phyloP scores from a whole-genome alignment of 2,797 vertebrate species.

The Paramormyrops hopkinsi region DNA sequence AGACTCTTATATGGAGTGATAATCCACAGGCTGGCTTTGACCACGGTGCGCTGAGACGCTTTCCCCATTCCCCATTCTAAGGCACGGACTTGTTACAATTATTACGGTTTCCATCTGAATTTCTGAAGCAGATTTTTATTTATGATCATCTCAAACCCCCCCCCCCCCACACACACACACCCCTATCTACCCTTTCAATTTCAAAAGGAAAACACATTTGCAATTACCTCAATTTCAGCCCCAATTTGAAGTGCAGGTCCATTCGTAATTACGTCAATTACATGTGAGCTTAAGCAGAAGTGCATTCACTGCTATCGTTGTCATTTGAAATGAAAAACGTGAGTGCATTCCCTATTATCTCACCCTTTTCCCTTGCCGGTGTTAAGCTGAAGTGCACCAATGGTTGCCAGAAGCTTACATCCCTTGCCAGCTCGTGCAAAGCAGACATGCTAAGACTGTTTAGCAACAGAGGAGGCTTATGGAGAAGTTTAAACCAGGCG shows the following conservation, averaged over 20 bases:
- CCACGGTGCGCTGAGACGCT: background rate
- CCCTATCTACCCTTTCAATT: background rate
- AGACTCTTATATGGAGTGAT: background rate
- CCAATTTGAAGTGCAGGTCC: background rate
- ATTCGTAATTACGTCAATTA: background rate
- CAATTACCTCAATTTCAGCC: constrained; percentile 3
- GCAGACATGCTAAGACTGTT: constrained; percentile 55
- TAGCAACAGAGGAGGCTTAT: constrained; percentile 26
- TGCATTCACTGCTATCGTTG: constrained; percentile 45
- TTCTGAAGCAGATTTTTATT: background rate
- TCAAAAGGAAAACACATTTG: background rate
- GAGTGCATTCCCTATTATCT: constrained; percentile 49
- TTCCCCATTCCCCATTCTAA: background rate
- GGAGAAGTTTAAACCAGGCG: background rate
- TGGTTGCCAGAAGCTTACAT: constrained; percentile 30
- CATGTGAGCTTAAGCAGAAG: background rate
- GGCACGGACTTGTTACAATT: background rate
- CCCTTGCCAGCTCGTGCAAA: constrained; percentile 53
- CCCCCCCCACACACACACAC: background rate
- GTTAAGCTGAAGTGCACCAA: constrained; percentile 35
- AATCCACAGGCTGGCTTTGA: background rate
- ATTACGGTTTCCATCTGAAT: background rate
- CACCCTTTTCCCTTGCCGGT: background rate
- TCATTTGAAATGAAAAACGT: constrained; percentile 40
- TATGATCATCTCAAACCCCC: background rate